phyloP scores from a whole-genome alignment of 2,888 invertebrate species.

The Pteria penguin region DNA sequence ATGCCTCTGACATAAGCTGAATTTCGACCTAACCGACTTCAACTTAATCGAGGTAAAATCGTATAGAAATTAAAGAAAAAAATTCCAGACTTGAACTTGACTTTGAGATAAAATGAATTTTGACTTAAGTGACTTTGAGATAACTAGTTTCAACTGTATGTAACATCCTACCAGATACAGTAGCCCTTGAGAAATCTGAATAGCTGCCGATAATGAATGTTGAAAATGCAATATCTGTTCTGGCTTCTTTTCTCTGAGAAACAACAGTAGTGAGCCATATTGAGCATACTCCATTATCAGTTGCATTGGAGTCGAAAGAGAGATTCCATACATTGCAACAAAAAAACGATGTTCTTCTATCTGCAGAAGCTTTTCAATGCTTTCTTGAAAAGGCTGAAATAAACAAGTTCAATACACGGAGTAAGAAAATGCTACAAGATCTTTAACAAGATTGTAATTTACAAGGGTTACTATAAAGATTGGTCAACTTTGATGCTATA shows the following conservation, averaged over 20 bases:
- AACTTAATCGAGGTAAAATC: too few species aligned
- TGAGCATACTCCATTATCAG: conserved; percentile 35
- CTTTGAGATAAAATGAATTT: too few species aligned
- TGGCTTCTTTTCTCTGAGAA: conserved; percentile 9
- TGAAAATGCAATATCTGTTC: conserved; percentile 22
- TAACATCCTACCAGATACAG: conserved; percentile 30
- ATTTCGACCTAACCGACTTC: too few species aligned
- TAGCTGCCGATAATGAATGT: conserved; percentile 27
- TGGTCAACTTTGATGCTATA: too few species aligned
- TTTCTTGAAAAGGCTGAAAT: conserved; percentile 12
- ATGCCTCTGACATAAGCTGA: too few species aligned
- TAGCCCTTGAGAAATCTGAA: conserved; percentile 36
- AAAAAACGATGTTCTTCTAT: conserved; percentile 23
- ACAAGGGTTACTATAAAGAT: too few species aligned
- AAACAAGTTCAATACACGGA: too few species aligned
- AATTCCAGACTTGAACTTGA: too few species aligned
- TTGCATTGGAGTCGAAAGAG: conserved; percentile 20
- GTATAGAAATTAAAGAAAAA: too few species aligned
- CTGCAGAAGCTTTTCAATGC: conserved; percentile 3
- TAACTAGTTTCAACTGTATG: not conserved
- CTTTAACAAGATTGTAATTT: too few species aligned
- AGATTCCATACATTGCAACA: conserved; percentile 24
- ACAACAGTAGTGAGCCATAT: conserved; percentile 29
- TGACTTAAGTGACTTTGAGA: too few species aligned
- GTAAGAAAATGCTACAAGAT: too few species aligned